Percentiles rank a stretch among this genome's conserved stretches.
These are phyloP conservation scores for Perizoma affinitatum DNA, from an alignment of 2,888 invertebrate species.

Conservation along the genomic window DNA sequence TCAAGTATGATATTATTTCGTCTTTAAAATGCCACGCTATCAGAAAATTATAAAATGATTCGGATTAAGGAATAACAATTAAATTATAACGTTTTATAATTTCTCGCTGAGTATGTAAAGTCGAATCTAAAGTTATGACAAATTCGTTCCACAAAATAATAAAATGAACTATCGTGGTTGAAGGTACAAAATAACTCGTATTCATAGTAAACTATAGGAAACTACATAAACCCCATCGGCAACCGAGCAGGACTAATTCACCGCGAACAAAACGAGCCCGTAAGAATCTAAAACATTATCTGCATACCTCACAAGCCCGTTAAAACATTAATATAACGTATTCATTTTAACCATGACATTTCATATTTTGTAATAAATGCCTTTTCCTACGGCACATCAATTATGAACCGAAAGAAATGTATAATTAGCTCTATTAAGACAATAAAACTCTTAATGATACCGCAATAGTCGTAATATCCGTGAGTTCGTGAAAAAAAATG, in stretches of 20 bases:
- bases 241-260: constrained; percentile 76
- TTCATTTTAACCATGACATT: constrained; percentile 83
- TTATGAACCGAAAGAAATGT: constrained; percentile 83
- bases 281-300: constrained; percentile 63
- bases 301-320: constrained; percentile 72
- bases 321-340: constrained; percentile 81
- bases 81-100: no score
- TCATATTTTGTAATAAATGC: constrained; percentile 83
- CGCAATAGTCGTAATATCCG: constrained; percentile 80
- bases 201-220: constrained; percentile 62
- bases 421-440: constrained; percentile 84
- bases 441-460: constrained; percentile 84
- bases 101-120: no score
- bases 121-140: background rate
- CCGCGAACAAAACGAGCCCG: constrained; percentile 75
- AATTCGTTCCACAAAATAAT: constrained; percentile 17
- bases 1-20: no score
- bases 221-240: constrained; percentile 69
- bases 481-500: constrained; percentile 80
- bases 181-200: no score
- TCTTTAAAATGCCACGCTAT: no score
- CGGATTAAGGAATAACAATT: no score
- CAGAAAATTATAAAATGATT: no score
- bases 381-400: constrained; percentile 79
- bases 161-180: constrained; percentile 7